These are phyloP conservation scores for Caloenas nicobarica DNA, from an alignment of 2,113 vertebrate species.

Conservation along the genomic window DNA sequence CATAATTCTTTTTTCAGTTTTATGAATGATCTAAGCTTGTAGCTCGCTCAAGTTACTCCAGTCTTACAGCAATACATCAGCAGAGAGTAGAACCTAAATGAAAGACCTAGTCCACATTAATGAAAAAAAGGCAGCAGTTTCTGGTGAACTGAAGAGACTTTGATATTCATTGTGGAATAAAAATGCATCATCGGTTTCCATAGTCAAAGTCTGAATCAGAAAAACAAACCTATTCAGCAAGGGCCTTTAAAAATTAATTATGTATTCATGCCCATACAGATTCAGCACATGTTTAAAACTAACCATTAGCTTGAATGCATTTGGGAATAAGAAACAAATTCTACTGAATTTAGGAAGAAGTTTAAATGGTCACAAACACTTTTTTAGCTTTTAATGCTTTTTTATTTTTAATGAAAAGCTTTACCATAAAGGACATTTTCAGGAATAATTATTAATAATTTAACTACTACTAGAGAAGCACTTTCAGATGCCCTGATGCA, in stretches of 20 bases:
- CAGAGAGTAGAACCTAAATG: not conserved
- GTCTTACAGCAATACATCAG: not conserved
- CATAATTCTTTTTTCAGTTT: conserved; percentile 12
- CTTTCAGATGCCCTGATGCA: not conserved
- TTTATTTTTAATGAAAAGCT: not conserved
- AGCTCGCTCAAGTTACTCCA: not conserved
- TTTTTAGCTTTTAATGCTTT: not conserved
- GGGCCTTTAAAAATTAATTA: conserved; percentile 4
- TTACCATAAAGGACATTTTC: not conserved
- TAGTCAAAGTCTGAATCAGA: not conserved
- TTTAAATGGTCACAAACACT: not conserved
- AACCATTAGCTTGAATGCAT: not conserved
- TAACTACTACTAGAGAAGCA: not conserved
- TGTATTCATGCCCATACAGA: not conserved
- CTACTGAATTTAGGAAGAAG: not conserved
- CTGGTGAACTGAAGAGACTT: not conserved
- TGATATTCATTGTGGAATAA: not conserved
- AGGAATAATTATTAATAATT: not conserved
- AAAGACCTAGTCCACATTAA: not conserved
- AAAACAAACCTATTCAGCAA: not conserved
- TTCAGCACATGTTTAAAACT: not conserved
- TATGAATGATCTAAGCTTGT: conserved; percentile 18
- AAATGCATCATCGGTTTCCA: not conserved
- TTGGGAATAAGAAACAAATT: not conserved
- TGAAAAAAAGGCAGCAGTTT: not conserved